phyloP scores from a whole-genome alignment of 2,797 vertebrate species.

The Alfaro cultratus region DNA sequence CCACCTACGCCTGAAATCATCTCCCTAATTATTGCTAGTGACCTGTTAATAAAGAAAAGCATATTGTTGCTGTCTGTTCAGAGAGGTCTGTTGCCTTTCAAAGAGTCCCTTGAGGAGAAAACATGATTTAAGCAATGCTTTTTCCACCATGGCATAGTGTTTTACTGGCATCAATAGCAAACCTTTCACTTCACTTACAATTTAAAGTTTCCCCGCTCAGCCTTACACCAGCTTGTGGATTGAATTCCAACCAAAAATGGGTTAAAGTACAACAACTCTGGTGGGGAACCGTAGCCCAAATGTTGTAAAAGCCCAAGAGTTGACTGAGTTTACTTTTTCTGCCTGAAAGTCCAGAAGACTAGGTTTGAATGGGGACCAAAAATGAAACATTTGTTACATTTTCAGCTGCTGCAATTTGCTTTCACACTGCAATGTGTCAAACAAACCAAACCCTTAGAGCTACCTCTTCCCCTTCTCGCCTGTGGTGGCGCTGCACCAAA shows the following conservation, averaged over 20 bases:
- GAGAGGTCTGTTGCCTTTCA: neutral
- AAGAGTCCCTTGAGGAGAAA: conserved; percentile 9
- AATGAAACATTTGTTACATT: no score
- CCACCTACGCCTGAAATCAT: conserved; percentile 54
- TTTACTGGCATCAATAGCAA: neutral
- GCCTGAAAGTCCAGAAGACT: no score
- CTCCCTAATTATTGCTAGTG: conserved; percentile 65
- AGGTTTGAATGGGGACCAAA: no score
- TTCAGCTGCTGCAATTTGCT: no score
- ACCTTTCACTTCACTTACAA: neutral
- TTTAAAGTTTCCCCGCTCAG: neutral
- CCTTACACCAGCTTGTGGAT: neutral
- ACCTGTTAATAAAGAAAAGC: conserved; percentile 65
- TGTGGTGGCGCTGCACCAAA: no score
- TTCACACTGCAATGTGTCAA: no score
- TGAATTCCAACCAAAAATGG: neutral
- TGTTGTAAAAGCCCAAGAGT: neutral
- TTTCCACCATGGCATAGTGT: neutral
- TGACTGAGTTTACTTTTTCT: no score
- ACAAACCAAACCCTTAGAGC: no score
- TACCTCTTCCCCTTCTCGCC: no score
- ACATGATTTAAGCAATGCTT: neutral
- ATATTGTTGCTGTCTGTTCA: conserved; percentile 61
- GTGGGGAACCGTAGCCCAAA: no score
- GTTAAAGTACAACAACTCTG: neutral